Conservation (phyloP, 2,888 invertebrate genomes). For the Campopleginae sp. region DNA sequence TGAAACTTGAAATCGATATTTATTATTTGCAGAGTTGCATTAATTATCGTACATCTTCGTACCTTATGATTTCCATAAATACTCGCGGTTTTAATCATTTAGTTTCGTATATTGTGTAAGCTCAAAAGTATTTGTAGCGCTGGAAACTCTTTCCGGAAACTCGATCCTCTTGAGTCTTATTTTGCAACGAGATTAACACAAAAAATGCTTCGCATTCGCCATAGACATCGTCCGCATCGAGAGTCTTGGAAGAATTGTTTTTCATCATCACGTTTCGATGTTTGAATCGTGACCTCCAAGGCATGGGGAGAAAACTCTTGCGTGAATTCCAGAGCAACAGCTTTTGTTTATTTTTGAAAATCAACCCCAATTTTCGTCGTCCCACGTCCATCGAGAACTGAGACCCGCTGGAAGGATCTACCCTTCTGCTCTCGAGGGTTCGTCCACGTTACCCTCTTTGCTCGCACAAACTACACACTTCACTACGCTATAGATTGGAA, state of each 20-base stretch:
- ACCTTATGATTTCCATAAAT: conserved; percentile 67
- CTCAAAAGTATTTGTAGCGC: neutral
- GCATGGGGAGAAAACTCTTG: conserved; percentile 29
- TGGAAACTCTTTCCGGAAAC: conserved; percentile 18
- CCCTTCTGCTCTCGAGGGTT: conserved; percentile 35
- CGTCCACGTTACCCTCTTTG: conserved; percentile 35
- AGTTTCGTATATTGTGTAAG: neutral
- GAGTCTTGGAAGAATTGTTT: neutral
- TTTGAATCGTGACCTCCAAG: conserved; percentile 3
- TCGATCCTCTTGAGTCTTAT: neutral
- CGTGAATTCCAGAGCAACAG: neutral
- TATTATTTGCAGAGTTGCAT: conserved; percentile 78
- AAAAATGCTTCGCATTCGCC: neutral
- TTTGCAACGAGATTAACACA: neutral
- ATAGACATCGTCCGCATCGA: no score
- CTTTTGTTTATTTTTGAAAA: conserved; percentile 22
- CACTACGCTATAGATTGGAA: neutral
- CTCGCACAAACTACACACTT: conserved; percentile 18
- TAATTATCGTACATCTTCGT: conserved; percentile 78
- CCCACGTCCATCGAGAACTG: conserved; percentile 28
- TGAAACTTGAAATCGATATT: conserved; percentile 81
- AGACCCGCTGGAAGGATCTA: conserved; percentile 37
- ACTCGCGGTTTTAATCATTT: conserved; percentile 11
- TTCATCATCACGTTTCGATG: neutral
- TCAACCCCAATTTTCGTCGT: conserved; percentile 46